Base-by-base conservation (phyloP, 2,797 vertebrate species). In the Clarias platycephalus region DNA sequence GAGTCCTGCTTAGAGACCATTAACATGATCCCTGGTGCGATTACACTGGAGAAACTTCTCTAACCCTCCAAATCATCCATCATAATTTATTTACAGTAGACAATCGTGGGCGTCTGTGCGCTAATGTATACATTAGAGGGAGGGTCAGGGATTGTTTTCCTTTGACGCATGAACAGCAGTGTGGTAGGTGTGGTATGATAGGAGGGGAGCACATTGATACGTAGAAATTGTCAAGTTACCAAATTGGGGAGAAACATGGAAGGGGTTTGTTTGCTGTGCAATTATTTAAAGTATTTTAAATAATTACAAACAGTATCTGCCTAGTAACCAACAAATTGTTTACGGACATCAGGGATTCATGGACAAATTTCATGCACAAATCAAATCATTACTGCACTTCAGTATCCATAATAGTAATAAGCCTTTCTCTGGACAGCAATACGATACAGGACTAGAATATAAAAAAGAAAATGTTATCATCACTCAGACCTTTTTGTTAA, bases 41-140 rank as follows among this genome's bases (percentile, higher is more conserved):
- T 64, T 77, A 83, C 9, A 15, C 62, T 49, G 64, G 37, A 63
- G 71, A 63, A 81, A 53, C 55, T 24, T 22, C 28, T 57, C 4
- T 53, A 70, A 5, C 66, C 22, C 31, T 55, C 26, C 53, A 64
- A 79, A 86, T 79, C 82, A 80, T 76, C 15, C 26, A 60, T 86
- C 78, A 76, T 76, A 20, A 76, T 70, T 84, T 68, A 86, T 62
- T 13, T 63, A 37, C 24, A 10, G 34, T 79, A 78, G 58, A 5
- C 57, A 24, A 24, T 60, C 28, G 24, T 40, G 34, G 76, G 31
- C 22, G n/a, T 40, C 76, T 62, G 9, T n/a, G 57, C n/a, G 34
- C 31, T 37, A 2, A n/a, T 31, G 49, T 10, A 20, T 34, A 34
- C 34, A 3, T 2, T 34, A 34, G 34, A 31, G 31, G 3, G 31